Percentiles rank a stretch among this genome's conserved stretches.
These are phyloP conservation scores for Rallus crepitans DNA, from an alignment of 2,797 vertebrate species.

Conservation along the genomic window DNA sequence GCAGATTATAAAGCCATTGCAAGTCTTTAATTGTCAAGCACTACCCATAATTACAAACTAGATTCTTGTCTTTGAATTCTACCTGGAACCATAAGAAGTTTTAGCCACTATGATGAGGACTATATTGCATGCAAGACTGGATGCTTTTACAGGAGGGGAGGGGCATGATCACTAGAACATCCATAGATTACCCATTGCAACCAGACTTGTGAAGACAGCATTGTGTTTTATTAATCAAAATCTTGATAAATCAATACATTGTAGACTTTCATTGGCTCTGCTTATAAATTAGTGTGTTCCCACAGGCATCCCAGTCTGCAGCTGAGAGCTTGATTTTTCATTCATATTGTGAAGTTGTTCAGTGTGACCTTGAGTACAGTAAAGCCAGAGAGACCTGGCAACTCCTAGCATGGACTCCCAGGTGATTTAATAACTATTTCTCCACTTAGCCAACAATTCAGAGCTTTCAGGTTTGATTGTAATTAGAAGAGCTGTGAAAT, in stretches of 20 bases:
- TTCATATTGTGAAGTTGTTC: neutral
- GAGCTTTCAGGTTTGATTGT: conserved; percentile 17
- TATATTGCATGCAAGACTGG: neutral
- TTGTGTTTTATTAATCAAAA: neutral
- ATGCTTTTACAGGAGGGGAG: neutral
- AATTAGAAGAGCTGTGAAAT: neutral
- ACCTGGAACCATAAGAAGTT: neutral
- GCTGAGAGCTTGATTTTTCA: neutral
- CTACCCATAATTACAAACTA: neutral
- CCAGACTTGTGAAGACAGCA: neutral
- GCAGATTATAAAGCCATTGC: neutral
- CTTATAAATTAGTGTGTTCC: neutral
- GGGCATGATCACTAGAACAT: neutral
- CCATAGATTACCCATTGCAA: neutral
- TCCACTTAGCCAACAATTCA: neutral
- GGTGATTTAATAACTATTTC: neutral
- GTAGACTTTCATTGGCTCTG: neutral
- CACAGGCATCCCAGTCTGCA: neutral
- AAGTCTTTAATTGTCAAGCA: neutral
- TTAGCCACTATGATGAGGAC: neutral
- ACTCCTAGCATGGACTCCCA: neutral
- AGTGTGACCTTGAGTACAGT: neutral
- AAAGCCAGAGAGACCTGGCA: neutral
- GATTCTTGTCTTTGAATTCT: neutral
- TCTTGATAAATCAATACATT: neutral